Evolutionary conservation across 1,140 invertebrate genomes (phyloP).

Genomic region (Colletes latitarsis): DNA sequence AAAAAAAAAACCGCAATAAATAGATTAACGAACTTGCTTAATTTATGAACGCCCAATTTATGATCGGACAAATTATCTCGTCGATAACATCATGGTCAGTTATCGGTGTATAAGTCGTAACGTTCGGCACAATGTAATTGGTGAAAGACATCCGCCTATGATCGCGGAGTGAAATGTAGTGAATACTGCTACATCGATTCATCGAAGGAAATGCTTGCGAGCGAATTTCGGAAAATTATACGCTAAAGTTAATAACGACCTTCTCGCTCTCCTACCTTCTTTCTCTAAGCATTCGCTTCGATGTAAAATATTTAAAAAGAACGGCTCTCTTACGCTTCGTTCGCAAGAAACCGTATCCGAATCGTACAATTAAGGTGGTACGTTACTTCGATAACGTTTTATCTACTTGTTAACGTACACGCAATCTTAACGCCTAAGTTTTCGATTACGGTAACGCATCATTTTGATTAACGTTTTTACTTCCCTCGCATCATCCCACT

Average conservation of each 20-base stretch:
- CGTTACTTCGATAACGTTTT: conserved; percentile 21
- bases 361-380: conserved; percentile 19
- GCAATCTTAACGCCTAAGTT: conserved; percentile 54
- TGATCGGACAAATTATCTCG: conserved; percentile 3
- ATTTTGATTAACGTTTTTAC: conserved; percentile 61
- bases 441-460: conserved; percentile 63
- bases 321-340: neutral
- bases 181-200: conserved; percentile 28
- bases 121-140: conserved; percentile 33
- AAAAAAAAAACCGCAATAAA: conserved; percentile 50
- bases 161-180: conserved; percentile 1
- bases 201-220: conserved; percentile 30
- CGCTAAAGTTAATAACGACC: conserved; percentile 19
- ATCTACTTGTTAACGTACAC: conserved; percentile 34
- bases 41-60: conserved; percentile 21
- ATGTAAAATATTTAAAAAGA: conserved; percentile 1
- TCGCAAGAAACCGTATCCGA: conserved; percentile 26
- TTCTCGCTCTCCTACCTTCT: neutral
- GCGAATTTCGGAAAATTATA: neutral
- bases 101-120: conserved; percentile 18
- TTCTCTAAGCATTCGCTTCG: conserved; percentile 15
- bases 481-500: conserved; percentile 7
- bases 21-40: conserved; percentile 50
- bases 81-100: conserved; percentile 15
- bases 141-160: conserved; percentile 30